These are phyloP conservation scores for Oscheius sp. DNA, from an alignment of 2,888 invertebrate genomes.

Conservation along the genomic window DNA sequence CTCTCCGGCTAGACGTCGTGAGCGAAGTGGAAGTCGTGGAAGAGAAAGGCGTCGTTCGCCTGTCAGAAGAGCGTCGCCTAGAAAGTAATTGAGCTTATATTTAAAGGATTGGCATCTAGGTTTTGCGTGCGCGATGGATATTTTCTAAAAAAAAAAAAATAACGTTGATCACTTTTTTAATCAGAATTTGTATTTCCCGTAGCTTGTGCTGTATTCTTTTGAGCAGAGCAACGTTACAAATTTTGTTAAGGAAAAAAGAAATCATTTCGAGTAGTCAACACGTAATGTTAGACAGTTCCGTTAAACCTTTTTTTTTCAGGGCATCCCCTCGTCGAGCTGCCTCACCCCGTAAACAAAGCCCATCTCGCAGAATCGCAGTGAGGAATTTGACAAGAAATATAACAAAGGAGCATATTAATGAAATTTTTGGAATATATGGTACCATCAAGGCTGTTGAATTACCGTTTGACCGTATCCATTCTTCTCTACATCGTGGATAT, in stretches of 20 bases:
- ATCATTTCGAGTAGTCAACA: no score
- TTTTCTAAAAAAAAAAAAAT: background rate
- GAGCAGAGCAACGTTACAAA: no score
- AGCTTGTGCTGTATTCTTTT: no score
- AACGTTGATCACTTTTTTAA: no score
- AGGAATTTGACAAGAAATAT: constrained; percentile 55
- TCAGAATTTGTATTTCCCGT: no score
- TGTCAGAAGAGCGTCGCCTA: constrained; percentile 22
- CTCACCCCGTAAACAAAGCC: constrained; percentile 39
- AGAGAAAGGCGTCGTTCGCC: constrained; percentile 44
- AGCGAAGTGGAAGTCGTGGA: constrained; percentile 40
- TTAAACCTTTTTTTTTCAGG: constrained; percentile 17
- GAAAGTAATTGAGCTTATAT: constrained; percentile 5
- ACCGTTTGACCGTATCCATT: constrained; percentile 86
- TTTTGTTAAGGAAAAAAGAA: no score
- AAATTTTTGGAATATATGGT: constrained; percentile 82
- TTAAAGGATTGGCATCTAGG: no score
- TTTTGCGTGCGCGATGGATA: background rate
- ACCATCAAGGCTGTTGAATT: constrained; percentile 87
- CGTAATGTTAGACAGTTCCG: no score
- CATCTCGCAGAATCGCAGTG: constrained; percentile 46
- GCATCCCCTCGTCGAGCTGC: constrained; percentile 33
- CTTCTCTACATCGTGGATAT: constrained; percentile 87
- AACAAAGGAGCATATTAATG: constrained; percentile 78
- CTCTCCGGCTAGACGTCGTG: constrained; percentile 41